Evolutionary conservation across 1,140 invertebrate genomes (phyloP), one percentile per base, ranked within the genome.

Genomic region (Drosophila mayri): DNA sequence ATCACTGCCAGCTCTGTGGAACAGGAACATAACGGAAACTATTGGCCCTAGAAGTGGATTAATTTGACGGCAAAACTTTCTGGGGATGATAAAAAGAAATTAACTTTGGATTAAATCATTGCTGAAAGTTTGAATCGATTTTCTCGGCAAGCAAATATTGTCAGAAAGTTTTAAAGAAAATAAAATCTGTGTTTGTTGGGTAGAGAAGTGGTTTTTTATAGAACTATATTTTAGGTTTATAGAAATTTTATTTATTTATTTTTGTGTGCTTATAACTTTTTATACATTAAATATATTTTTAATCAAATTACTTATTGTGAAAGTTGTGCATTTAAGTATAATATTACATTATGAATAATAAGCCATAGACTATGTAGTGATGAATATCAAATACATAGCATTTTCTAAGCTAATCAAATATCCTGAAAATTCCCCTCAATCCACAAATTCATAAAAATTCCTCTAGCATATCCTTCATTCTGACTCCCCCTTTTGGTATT

Each of bases 81-180:
- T 28, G 37, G 38, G 16, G 28, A 60, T 47, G 35, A 60, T 52
- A 62, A 76, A 64, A 75, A 44, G 64, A 80, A 84, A 65, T 79
- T 75, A 61, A 60, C 78, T 65, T 84, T 66, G 18, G 54, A 70
- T 65, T 84, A 79, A 76, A 65, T 75, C 54, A 81, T 43, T 60
- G 49, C 35, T 10, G 22, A 41, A 55, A 47, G 32, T 61, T 76
- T 22, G 12, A 41, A 35, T 37, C 46, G 57, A 58, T 70, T 68
- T 61, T 37, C 30, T 9, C 50, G 22, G 12, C 38, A 14, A 28
- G 35, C 44, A 30, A 38, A 20, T 38, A 43, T 60, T 60, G 54
- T 41, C 25, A 32, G n/a, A 16, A 18, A 63, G 30, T 66, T 63
- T 30, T 12, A 43, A 18, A 35, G 28, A 25, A 43, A 38, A 18